Evolutionary conservation across 1,140 invertebrate species (phyloP), one percentile per base, ranked within the genome.

Genomic region (Chrysoperla carnea): DNA sequence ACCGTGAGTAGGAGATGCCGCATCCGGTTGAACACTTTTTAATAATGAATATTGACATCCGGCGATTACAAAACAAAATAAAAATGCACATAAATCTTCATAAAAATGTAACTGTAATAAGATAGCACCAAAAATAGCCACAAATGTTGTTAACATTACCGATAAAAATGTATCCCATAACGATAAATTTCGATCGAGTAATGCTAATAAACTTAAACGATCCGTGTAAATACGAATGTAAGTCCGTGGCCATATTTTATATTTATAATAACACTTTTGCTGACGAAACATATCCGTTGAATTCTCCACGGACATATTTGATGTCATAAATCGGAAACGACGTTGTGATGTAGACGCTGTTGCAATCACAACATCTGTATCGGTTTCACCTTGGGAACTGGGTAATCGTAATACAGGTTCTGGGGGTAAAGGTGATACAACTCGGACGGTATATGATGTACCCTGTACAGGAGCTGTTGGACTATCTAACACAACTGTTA

Each of bases 1-100:
- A 2, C 95, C 94, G 62, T 98, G 94, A 11, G 93, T 93, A 0
- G 95, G 94, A 5, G 93, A 98, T 0, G 94, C 84, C 0, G 94
- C 91, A 66, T 99, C 95, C 1, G 95, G 95, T 57, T 99, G 95
- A 4, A 99, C 95, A 61, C 91, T 96, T 66, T 99, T 99, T 11
- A 99, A 66, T 38, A 99, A 64, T 1, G 93, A 98, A 62, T 99
- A 99, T 59, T 99, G 93, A 59, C 90, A 94, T 8, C 90, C 82
- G 8, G 93, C 93, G 37, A 97, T 91, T 15, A 97, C 85, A 51
- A 95, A 89, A 65, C 93, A 97, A 59, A 99, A 93, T 46, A 95
- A 67, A 62, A 98, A 90, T 6, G 93, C 83, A 50, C 79, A 84
- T 31, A 97, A 73, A 59, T 99, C 94, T 50, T 78, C 76, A 63